Percentiles rank a stretch among this genome's conserved stretches.
These are phyloP conservation scores for Hylomyscus alleni DNA, from an alignment of 2,797 vertebrate species.

Conservation along the genomic window DNA sequence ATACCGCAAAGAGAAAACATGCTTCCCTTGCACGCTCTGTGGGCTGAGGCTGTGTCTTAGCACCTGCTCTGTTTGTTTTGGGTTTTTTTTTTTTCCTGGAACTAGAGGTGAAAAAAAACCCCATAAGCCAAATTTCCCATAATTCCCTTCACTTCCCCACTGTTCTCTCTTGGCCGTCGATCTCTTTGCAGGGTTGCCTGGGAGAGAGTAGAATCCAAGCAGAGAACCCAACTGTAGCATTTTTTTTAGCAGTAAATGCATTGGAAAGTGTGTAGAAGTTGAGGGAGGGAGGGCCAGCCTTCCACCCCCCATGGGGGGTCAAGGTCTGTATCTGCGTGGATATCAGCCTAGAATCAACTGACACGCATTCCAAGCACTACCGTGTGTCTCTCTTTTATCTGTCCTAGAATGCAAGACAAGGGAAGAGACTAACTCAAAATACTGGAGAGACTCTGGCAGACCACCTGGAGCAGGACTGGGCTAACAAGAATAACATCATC, in stretches of 20 bases:
- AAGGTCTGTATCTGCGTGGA: neutral
- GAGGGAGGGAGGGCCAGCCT: neutral
- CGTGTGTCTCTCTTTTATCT: neutral
- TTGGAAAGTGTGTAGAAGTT: neutral
- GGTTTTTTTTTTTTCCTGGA: constrained; percentile 40
- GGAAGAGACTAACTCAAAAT: neutral
- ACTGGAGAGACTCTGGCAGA: neutral
- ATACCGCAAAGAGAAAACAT: neutral
- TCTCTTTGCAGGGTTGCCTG: neutral
- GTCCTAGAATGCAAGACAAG: constrained; percentile 37
- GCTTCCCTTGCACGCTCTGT: neutral
- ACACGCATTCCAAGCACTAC: too few relatives aligned
- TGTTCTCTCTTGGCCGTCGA: neutral
- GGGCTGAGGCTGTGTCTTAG: neutral
- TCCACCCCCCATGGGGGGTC: neutral
- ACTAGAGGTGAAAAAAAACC: neutral
- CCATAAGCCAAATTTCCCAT: neutral
- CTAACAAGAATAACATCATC: neutral
- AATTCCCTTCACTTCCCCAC: neutral
- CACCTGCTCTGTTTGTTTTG: constrained; percentile 50
- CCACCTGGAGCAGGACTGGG: neutral
- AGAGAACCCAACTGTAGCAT: neutral
- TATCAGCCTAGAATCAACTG: neutral
- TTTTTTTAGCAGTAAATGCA: too few relatives aligned
- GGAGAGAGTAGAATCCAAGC: neutral